These are phyloP conservation scores for human (Homo sapiens) DNA, from an alignment of 2,113 vertebrate genomes.

Conservation along the genomic window GRCh38 chr2:146571501-146572000, in stretches of 20 bases:
- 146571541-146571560: not conserved
- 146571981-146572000: not conserved
- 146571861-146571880: conserved; percentile 4
- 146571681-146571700: not conserved
- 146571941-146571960: not conserved
- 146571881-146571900: not conserved
- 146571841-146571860: not conserved
- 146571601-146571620: not conserved
- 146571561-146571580: not conserved
- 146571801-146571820: not conserved
- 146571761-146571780: not conserved
- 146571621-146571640: not conserved
- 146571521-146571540: not conserved
- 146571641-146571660: not conserved
- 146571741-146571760: not conserved
- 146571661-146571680: not conserved
- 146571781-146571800: not conserved
- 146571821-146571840: conserved; percentile 47
- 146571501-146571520: not conserved
- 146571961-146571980: not conserved
- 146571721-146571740: not conserved
- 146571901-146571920: not conserved
- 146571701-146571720: not conserved
- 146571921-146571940: not conserved
- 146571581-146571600: not conserved